Percentiles rank a stretch among this genome's conserved stretches.
Evolutionary conservation across 2,888 invertebrate species (phyloP).

Genomic region (Acleris holmiana): DNA sequence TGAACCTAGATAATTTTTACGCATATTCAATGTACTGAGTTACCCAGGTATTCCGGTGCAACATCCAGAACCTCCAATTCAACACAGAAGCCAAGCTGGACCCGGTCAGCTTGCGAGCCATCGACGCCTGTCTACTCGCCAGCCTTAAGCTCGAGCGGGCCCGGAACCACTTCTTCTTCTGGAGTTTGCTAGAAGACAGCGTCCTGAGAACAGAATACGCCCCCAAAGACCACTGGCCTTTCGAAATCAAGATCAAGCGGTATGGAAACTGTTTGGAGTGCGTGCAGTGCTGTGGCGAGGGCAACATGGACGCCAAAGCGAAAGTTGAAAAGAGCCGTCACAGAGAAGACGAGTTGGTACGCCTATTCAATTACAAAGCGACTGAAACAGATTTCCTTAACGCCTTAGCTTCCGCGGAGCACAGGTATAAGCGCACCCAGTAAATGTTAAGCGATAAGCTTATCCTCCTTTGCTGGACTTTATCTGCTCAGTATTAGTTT

Average conservation of each 20-base stretch:
- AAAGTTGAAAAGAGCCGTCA: too few species aligned
- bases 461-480: too few species aligned
- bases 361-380: not conserved
- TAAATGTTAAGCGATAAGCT: too few species aligned
- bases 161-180: slow-evolving; percentile 60
- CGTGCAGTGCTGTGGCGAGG: slow-evolving; percentile 47
- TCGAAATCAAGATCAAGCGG: slow-evolving; percentile 42
- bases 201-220: slow-evolving; percentile 50
- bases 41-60: slow-evolving; percentile 69
- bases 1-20: too few species aligned
- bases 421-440: too few species aligned
- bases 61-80: slow-evolving; percentile 64
- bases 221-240: slow-evolving; percentile 60
- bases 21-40: not conserved
- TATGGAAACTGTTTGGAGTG: slow-evolving; percentile 48
- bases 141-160: slow-evolving; percentile 56
- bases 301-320: slow-evolving; percentile 35
- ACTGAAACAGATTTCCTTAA: not conserved
- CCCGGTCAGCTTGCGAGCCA: slow-evolving; percentile 60
- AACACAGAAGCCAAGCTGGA: slow-evolving; percentile 59
- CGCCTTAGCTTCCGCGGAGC: not conserved
- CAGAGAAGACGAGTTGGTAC: not conserved
- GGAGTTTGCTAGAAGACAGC: slow-evolving; percentile 56
- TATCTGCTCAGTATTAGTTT: too few species aligned
- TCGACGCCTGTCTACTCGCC: slow-evolving; percentile 59